Evolutionary conservation across 2,797 vertebrate species (phyloP), one percentile per base, ranked within the genome.

Genomic region (Poeciliopsis infans): DNA sequence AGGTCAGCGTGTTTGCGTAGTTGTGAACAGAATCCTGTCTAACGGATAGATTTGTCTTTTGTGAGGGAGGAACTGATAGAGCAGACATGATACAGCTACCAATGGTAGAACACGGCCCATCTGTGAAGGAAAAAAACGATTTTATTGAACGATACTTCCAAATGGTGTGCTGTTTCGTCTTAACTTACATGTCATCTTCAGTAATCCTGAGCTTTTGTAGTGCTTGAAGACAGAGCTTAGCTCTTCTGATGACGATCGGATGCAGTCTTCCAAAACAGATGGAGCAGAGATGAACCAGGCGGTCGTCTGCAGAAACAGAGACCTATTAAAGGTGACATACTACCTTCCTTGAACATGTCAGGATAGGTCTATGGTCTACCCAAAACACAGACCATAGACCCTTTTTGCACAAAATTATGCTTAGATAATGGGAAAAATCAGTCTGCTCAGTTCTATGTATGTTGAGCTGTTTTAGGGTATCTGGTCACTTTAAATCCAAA

Each of bases 41-140:
- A 8, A 93, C 75, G 47, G 94, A 93, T 73, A 94, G 72, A 77
- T 92, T 92, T 72, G 91, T n/a, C 83, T 90, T 95, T 25, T 94
- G 91, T 0, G 93, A 94, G 1, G 93, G 93, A 78, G 95, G 95
- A 46, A 95, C 84, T 13, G 94, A 94, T 12, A 96, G 86, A 11
- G 94, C 92, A 8, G 94, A 94, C 81, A 96, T 85, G 77, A 96
- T 96, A 86, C 91, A 92, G 86, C 88, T 92, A 1, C 94, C 94
- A 0, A 93, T 84, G 2, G 87, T 88, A 53, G 88, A 92, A 1
- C 92, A 86, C 10, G 90, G 87, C 10, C 85, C 86, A 28, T 86
- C 95, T 96, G 73, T 25, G 75, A 64, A 69, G 51, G 64, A 46
- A 49, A 6, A 66, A 74, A 47, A n/a, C 4, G 5, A 7, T 36